Evolutionary conservation across 2,113 vertebrate genomes (phyloP).

Genomic region (Salminus brasiliensis): DNA sequence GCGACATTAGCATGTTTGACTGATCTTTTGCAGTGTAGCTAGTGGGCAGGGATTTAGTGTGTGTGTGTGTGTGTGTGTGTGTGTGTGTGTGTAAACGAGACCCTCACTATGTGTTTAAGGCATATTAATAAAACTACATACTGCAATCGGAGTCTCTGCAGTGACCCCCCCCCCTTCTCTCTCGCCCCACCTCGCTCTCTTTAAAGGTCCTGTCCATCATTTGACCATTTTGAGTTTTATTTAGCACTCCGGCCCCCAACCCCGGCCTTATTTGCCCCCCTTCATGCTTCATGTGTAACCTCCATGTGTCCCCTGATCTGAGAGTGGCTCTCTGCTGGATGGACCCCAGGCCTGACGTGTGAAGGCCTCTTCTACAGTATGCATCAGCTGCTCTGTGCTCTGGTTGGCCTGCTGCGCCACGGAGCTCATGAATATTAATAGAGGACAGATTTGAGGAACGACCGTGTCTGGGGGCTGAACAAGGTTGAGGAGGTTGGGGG

Average conservation of each 20-base stretch:
- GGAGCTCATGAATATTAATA: slow-evolving; percentile 79
- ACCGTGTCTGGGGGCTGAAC: slow-evolving; percentile 70
- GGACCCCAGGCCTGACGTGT: slow-evolving; percentile 53
- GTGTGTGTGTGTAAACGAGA: too few species aligned
- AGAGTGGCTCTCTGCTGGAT: not conserved
- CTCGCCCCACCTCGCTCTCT: too few species aligned
- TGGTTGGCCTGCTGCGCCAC: slow-evolving; percentile 70
- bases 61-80: too few species aligned
- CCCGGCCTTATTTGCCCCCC: not conserved
- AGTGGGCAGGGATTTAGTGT: too few species aligned
- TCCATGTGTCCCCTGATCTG: not conserved
- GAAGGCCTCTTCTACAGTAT: slow-evolving; percentile 74
- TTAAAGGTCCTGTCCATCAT: not conserved
- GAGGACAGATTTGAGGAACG: slow-evolving; percentile 76
- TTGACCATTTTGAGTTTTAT: not conserved
- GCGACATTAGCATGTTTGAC: too few species aligned
- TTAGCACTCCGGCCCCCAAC: too few species aligned
- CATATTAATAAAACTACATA: slow-evolving; percentile 78
- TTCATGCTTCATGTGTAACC: not conserved
- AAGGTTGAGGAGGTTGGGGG: slow-evolving; percentile 40
- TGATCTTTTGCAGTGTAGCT: too few species aligned
- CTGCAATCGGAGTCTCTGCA: slow-evolving; percentile 71
- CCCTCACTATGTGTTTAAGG: slow-evolving; percentile 50
- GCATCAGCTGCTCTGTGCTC: slow-evolving; percentile 73
- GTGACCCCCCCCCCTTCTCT: not conserved